phyloP scores from a whole-genome alignment of 2,797 vertebrate genomes.

The Pseudomugil tenellus region DNA sequence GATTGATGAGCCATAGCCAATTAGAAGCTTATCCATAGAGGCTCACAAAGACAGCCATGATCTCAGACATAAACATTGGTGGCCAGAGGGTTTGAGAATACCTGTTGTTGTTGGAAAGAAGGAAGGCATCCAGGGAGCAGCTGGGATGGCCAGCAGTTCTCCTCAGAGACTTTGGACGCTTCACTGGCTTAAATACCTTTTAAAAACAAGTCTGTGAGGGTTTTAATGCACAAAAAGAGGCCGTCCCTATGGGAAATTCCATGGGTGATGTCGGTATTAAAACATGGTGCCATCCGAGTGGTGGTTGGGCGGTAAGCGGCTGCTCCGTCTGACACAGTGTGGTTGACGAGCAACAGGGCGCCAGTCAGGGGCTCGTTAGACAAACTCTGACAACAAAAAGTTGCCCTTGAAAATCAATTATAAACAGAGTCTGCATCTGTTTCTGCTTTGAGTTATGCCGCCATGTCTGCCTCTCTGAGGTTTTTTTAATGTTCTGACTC shows the following conservation, averaged over 20 bases:
- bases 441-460: conserved; percentile 75
- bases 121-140: conserved; percentile 40
- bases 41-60: conserved; percentile 72
- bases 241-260: conserved; percentile 59
- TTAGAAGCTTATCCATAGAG: conserved; percentile 80
- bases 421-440: conserved; percentile 81
- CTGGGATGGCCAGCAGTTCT: conserved; percentile 41
- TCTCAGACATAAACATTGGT: conserved; percentile 80
- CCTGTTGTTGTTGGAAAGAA: conserved; percentile 67
- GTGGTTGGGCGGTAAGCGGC: conserved; percentile 21
- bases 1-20: conserved; percentile 86
- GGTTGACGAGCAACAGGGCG: conserved; percentile 75
- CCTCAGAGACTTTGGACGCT: conserved; percentile 58
- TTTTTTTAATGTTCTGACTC: conserved; percentile 61
- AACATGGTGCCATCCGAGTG: conserved; percentile 36
- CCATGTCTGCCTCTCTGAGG: conserved; percentile 59
- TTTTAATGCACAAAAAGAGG: conserved; percentile 46
- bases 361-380: conserved; percentile 81
- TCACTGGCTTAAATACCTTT: conserved; percentile 61
- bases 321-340: conserved; percentile 50
- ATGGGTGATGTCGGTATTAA: conserved; percentile 65
- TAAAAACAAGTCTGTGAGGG: conserved; percentile 30
- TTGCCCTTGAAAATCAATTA: conserved; percentile 87
- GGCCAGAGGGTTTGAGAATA: conserved; percentile 67
- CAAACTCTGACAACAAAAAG: conserved; percentile 82